Percentiles rank a stretch among this genome's conserved stretches.
Conservation (phyloP, 2,113 vertebrate genomes). For the Protomyctophum bolini region DNA sequence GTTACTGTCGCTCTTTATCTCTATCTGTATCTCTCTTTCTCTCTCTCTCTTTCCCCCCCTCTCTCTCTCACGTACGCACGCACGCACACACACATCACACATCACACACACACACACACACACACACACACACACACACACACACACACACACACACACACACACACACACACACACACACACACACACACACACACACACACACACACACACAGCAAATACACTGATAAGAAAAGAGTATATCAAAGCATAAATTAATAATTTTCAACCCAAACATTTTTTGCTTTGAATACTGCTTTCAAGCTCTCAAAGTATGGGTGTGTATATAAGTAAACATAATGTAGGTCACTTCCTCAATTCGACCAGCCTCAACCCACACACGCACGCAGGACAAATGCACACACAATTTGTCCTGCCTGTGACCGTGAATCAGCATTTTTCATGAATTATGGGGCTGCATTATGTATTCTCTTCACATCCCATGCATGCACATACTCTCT, state of each 20-base stretch:
- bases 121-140: neutral
- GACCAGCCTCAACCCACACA: neutral
- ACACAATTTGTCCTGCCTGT: slow-evolving; percentile 36
- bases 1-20: no score
- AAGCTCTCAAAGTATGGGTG: no score
- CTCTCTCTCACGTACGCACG: neutral
- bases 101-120: slow-evolving; percentile 42
- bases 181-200: slow-evolving; percentile 5
- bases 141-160: neutral
- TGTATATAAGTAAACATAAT: no score
- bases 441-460: slow-evolving; percentile 60
- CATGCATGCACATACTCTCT: slow-evolving; percentile 28
- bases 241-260: no score
- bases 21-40: neutral
- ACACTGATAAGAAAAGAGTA: neutral
- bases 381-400: neutral
- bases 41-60: neutral
- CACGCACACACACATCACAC: slow-evolving; percentile 16
- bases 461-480: slow-evolving; percentile 59
- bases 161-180: neutral
- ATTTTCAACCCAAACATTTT: no score
- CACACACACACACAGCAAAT: slow-evolving; percentile 4
- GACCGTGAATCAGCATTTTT: slow-evolving; percentile 64
- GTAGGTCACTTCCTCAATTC: no score
- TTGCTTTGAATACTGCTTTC: no score